Conservation (phyloP, 2,113 vertebrate genomes). For the Onychorhynchus coronatus region DNA sequence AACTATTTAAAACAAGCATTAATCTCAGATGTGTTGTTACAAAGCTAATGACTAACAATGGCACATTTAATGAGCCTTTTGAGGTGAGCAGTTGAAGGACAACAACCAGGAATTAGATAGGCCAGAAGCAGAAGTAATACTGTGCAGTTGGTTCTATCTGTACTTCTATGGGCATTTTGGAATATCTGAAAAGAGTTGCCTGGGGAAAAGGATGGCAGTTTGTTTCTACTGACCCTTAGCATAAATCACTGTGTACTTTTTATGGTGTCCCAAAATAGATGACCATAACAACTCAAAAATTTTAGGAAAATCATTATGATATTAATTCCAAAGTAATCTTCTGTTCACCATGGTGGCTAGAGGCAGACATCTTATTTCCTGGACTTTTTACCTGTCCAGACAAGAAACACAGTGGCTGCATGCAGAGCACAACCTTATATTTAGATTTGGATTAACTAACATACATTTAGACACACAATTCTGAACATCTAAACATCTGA, state of each 20-base stretch:
- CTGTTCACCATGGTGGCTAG: neutral
- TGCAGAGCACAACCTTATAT: neutral
- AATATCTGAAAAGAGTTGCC: neutral
- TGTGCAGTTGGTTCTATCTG: rapidly evolving
- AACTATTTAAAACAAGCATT: neutral
- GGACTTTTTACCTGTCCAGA: neutral
- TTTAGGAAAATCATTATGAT: neutral
- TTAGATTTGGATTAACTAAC: neutral
- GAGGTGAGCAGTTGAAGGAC: neutral
- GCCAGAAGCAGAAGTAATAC: neutral
- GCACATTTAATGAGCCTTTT: neutral
- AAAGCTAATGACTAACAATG: neutral
- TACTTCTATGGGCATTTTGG: neutral
- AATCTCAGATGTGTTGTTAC: neutral
- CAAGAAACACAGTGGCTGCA: neutral
- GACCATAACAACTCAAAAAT: neutral
- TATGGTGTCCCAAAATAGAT: neutral
- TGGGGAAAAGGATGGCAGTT: neutral
- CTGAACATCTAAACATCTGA: neutral
- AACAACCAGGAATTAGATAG: neutral
- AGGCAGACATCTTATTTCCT: neutral
- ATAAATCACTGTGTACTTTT: neutral
- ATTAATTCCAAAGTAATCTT: neutral
- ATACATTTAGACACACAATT: neutral
- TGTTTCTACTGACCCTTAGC: neutral